Evolutionary conservation across 2,113 vertebrate genomes (phyloP), one percentile per base, ranked within the genome.

Genomic region (Excalfactoria chinensis): DNA sequence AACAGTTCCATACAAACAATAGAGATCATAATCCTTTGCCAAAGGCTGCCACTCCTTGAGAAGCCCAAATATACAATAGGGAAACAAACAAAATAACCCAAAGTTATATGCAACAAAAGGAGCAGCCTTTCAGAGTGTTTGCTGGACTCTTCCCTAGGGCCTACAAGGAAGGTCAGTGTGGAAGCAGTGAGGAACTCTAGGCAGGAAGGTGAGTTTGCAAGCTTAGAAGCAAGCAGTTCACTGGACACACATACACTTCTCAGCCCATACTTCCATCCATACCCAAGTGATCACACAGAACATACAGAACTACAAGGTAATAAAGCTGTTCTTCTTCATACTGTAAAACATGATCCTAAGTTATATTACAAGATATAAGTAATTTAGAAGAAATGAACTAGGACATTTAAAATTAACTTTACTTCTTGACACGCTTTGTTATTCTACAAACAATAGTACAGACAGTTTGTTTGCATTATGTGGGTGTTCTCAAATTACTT

Each of bases 31-130:
- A 9, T 13, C 18, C 13, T 69, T 44, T 73, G 20, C 4, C 58
- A 85, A 43, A 67, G 11, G 23, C 21, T 73, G 37, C 4, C 32
- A 23, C 19, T 64, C 30, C 49, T 21, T 37, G 48, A 56, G 64
- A 85, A 80, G 6, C 18, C 6, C 11, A 56, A 4, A 60, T 16
- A 11, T 4, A 59, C 40, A 0, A 1, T 3, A 4, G 17, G 19
- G 20, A 72, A 88, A 56, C 2, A 20, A 66, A 62, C 25, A 88
- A 79, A 56, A 75, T 63, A 71, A 9, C 49, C 49, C 13, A 21
- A 75, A 72, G 11, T 4, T 9, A 64, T 7, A 1, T 76, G 15
- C 2, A 69, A 66, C 1, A 7, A 58, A 90, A 70, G 28, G 1
- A 59, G 18, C 11, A 56, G 30, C 26, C 17, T 44, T 37, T 53